Evolutionary conservation across 2,888 invertebrate genomes (phyloP), one percentile per base, ranked within the genome.

Genomic region (Capitulum mitella): DNA sequence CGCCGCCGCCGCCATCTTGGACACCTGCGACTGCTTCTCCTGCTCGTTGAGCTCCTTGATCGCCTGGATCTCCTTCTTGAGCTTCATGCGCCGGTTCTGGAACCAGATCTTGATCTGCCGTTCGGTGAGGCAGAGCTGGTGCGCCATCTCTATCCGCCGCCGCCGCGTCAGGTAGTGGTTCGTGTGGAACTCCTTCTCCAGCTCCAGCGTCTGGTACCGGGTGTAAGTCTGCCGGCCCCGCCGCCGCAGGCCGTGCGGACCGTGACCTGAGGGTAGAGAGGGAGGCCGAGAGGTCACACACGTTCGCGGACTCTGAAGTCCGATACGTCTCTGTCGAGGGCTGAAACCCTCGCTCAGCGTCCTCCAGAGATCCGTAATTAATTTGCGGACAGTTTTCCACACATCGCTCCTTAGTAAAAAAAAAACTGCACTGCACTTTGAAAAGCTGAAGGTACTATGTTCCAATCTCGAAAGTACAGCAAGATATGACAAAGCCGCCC

Each of bases 31-130:
- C 85, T 95, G 95, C 86, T 96, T 95, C 86, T 96, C 96, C 86
- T 97, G 96, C 87, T 97, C 97, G 88, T 98, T 97, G 85, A 97
- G 89, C 88, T 97, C 97, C 87, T 97, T 97, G 88, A 97, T 97
- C 86, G 97, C 97, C 87, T 97, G 97, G 84, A 95, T 97, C 89
- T 95, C 95, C 87, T 94, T 97, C 91, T 97, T 97, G 89, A 97
- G 91, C 87, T 98, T 97, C 97, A 98, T 98, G 88, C 97, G 91
- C 85, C 97, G 90, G 89, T 97, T 97, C 88, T 97, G 96, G 90
- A 97, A 97, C 97, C 96, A 97, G 87, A 97, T 97, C 90, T 97
- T 96, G 86, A 97, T 97, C 90, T 97, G 97, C 87, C 97, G 89
- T 88, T 97, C 97, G 86, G 97, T 97, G 85, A 97, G 91, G 89